Base-by-base conservation (phyloP, 2,888 invertebrate genomes). In the Hypolimnas misippus region DNA sequence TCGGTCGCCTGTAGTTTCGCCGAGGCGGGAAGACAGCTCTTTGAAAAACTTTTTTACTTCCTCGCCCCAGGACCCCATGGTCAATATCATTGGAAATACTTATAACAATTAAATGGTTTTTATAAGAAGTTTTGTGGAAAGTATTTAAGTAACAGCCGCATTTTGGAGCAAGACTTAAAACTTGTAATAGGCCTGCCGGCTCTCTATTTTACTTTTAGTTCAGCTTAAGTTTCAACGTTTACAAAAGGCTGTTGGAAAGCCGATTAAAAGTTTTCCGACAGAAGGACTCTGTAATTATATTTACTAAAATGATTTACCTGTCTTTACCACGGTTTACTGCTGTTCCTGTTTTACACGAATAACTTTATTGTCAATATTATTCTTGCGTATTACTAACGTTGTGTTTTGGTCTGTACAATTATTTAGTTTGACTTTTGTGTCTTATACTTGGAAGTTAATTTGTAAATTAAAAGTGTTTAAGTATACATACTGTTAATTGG, bases 251-350 rank as follows among this genome's bases (percentile, higher is more conserved):
- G 55, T 50, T 46, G 61, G 8, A 53, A 66, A 66, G 64, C 66
- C 66, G 66, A 66, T 66, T 66, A 66, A 54, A 62, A 64, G 55
- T 66, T 64, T 59, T 14, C n/a, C 14, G 29, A 35, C 55, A 46
- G 63, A 46, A 49, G 52, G 21, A 59, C 62, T 63, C 63, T 63
- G 63, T 63, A 59, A 66, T 63, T 63, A 63, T 63, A 55, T 66
- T 66, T 66, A 57, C 63, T 51, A 33, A 66, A 66, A 66, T 66
- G 42, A 66, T 63, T 49, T 60, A 46, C 54, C 60, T 60, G 50
- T 54, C 44, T 57, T 21, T 57, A 42, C 51, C 49, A 50, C 31
- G 16, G 57, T 60, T 57, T 57, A 54, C 56, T 53, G 35, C 31
- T 42, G 33, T 62, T 52, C 40, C 35, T 38, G 49, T 50, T 40